phyloP scores from a whole-genome alignment of 2,888 invertebrate genomes.

The Conomelus anceps region DNA sequence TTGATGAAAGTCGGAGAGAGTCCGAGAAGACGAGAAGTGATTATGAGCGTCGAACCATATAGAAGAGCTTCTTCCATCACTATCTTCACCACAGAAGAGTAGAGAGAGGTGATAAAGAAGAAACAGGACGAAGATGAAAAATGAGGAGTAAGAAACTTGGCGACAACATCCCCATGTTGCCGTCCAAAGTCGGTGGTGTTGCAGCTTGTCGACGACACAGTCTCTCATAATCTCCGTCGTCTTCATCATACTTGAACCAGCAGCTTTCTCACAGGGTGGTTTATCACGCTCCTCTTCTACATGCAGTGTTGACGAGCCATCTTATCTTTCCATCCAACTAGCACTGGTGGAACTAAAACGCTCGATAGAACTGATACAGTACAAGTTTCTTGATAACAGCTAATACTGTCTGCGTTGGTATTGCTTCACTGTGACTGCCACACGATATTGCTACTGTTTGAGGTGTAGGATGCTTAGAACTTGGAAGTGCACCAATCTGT shows the following conservation, averaged over 20 bases:
- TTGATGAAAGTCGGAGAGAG: neutral
- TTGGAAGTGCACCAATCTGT: neutral
- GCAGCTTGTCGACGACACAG: neutral
- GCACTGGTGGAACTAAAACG: no score
- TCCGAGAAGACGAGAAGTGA: neutral
- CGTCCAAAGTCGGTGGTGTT: neutral
- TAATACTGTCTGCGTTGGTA: neutral
- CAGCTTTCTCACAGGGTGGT: neutral
- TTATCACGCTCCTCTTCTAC: neutral
- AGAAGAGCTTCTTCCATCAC: no score
- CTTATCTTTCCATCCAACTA: no score
- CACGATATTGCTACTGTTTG: neutral
- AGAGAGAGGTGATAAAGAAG: neutral
- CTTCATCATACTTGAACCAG: neutral
- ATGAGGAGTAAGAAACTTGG: neutral
- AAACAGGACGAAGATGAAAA: neutral
- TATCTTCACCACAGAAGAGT: no score
- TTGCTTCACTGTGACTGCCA: neutral
- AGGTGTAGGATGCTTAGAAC: neutral
- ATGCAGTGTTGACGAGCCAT: neutral
- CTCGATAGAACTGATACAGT: neutral
- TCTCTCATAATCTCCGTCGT: neutral
- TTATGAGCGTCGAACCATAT: neutral
- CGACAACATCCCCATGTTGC: neutral
- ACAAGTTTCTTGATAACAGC: neutral